Conservation (phyloP, 2,888 invertebrate genomes). For the Microplitis manilae region DNA sequence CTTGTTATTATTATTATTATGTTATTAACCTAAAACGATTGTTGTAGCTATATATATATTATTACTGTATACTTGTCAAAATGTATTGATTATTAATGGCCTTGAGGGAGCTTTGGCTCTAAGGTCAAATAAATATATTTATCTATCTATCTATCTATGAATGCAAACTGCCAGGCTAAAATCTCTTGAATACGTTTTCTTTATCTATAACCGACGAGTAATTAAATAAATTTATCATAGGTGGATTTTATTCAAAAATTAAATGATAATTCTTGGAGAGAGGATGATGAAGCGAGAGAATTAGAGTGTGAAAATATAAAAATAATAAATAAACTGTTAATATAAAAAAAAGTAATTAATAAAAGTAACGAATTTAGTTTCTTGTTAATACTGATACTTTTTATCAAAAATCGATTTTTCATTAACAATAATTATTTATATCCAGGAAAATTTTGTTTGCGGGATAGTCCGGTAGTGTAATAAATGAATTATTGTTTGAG, state of each 20-base stretch:
- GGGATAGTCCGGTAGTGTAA: background rate
- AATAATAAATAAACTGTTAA: slow-evolving; percentile 63
- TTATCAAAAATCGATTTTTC: background rate
- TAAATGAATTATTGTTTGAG: slow-evolving; percentile 1
- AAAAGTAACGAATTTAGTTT: slow-evolving; percentile 65
- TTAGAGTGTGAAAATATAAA: slow-evolving; percentile 38
- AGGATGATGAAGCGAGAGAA: slow-evolving; percentile 30
- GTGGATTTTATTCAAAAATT: slow-evolving; percentile 25
- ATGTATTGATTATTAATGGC: too few species aligned
- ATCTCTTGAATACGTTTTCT: slow-evolving; percentile 58
- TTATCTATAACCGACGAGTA: slow-evolving; percentile 60
- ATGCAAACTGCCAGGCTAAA: slow-evolving; percentile 48
- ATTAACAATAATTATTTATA: too few species aligned
- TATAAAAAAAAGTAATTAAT: slow-evolving; percentile 63
- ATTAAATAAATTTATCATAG: slow-evolving; percentile 34
- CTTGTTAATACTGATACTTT: slow-evolving; percentile 63
- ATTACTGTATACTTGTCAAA: too few species aligned
- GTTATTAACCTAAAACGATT: too few species aligned
- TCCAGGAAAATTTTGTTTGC: background rate
- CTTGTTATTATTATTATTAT: too few species aligned
- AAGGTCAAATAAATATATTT: too few species aligned
- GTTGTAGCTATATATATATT: too few species aligned
- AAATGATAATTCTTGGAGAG: slow-evolving; percentile 32
- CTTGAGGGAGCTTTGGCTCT: too few species aligned
- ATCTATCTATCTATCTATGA: too few species aligned